Evolutionary conservation across 2,113 vertebrate genomes (phyloP), one percentile per base, ranked within the genome.

Genomic region (Syngnathus typhle): DNA sequence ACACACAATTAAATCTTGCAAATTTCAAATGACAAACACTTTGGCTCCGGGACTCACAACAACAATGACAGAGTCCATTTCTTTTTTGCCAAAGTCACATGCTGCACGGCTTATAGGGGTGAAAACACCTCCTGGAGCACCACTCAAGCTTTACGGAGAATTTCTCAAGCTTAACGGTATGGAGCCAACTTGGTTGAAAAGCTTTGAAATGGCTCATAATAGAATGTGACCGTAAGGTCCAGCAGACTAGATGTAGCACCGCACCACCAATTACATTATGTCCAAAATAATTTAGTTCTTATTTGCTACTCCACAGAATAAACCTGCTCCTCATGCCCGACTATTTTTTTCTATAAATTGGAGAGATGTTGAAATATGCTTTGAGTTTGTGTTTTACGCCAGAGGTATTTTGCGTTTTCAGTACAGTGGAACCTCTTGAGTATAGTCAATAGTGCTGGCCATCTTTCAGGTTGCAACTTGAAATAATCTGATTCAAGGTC

Each of bases 61-160:
- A 76, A 72, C 36, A 70, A 79, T 69, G 65, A 82, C 72, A 54
- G 60, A 63, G 60, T 80, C 77, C 72, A 84, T 84, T 83, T 79
- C 70, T 84, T 78, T 32, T 82, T 74, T 70, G 64, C 67, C 58
- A 60, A 36, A 72, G 78, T 75, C 75, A 65, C 66, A 67, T 58
- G 46, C 61, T 64, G 78, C 65, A 44, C 27, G 36, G 69, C 64
- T 76, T 78, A 83, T 84, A 80, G 37, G 73, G 62, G 59, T 32
- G 72, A 72, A 72, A 79, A 72, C 72, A 73, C 77, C 59, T 70
- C 58, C 58, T 70, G 55, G 70, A 65, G 75, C 55, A 64, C 58
- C 8, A 43, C 18, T 73, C 60, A 70, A 74, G 77, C 73, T 73
- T 71, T 71, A 77, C 78, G 64, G 60, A 65, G 46, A 43, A 63